These are phyloP conservation scores for Apostichopus parvimensis DNA, from an alignment of 35 echinoderm and acorn worm species.

Conservation along the genomic window DNA sequence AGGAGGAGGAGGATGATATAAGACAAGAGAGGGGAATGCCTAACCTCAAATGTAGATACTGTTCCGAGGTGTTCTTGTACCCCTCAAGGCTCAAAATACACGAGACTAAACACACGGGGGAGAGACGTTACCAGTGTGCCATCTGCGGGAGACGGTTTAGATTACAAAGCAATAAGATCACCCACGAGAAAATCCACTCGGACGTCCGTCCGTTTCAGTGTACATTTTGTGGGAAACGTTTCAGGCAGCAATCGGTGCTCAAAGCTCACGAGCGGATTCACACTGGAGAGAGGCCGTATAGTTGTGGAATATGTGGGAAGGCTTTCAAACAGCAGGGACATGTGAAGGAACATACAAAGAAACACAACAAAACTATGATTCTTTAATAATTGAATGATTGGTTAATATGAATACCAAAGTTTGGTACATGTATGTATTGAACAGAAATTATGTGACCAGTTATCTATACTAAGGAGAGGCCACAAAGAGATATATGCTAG, in stretches of 20 bases:
- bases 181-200: slow-evolving; percentile 52
- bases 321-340: slow-evolving; percentile 62
- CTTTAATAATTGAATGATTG: too few relatives aligned
- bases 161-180: slow-evolving; percentile 14
- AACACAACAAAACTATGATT: background rate
- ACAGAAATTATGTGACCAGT: too few relatives aligned
- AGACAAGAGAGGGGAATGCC: background rate
- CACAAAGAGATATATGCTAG: too few relatives aligned
- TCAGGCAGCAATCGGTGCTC: slow-evolving; percentile 41
- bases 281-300: slow-evolving; percentile 58
- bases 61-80: slow-evolving; percentile 24
- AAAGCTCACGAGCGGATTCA: slow-evolving; percentile 67
- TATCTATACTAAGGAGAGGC: too few relatives aligned
- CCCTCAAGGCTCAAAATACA: slow-evolving; percentile 29
- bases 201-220: slow-evolving; percentile 64
- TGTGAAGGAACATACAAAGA: slow-evolving; percentile 48
- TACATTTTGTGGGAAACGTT: slow-evolving; percentile 47
- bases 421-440: too few relatives aligned
- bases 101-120: slow-evolving; percentile 45
- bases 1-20: background rate
- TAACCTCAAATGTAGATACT: slow-evolving; percentile 44
- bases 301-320: slow-evolving; percentile 58
- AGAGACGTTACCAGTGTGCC: slow-evolving; percentile 12
- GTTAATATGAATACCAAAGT: too few relatives aligned
- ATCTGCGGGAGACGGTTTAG: slow-evolving; percentile 7